Evolutionary conservation across 2,113 vertebrate genomes (phyloP), one percentile per base, ranked within the genome.

Genomic region (Oncorhynchus keta): DNA sequence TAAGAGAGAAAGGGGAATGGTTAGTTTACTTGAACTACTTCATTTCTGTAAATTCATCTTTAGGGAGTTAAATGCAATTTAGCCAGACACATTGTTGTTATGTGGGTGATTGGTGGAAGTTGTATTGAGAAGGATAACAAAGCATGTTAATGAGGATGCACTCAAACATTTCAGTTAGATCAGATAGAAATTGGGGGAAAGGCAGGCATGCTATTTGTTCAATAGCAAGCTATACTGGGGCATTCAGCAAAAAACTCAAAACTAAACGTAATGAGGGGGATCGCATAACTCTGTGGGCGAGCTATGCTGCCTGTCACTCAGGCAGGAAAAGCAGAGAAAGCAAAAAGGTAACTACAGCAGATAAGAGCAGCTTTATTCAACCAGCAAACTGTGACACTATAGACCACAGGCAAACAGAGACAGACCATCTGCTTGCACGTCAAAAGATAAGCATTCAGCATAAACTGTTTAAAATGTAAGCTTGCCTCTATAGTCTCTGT

Each of bases 1-100:
- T 49, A 68, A 82, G 67, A 12, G 49, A 20, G 75, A 8, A 48
- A 78, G 79, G 55, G 14, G 16, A 57, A 57, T 55, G 12, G 32
- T 28, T 59, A 59, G 30, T 22, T 73, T 20, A 45, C 5, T 20
- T 55, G 4, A 55, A 18, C 16, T 55, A 55, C 51, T 18, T 16
- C 1, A 51, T 51, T 14, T 51, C 49, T 51, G 3, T 14, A 51
- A 51, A 51, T 16, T 14, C 16, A 51, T 16, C 13, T 12, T 51
- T 51, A 51, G 49, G 49, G 4, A 16, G 14, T 16, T 14, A 18
- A 16, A 55, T 5, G 5, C 51, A 55, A 55, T 14, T 55, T 55
- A 55, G 51, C 12, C 16, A 18, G 14, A 0, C 51, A 55, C 39
- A 2, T 4, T 18, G 1, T 51, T 55, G 51, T 55, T 55, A 18